Evolutionary conservation across 2,888 invertebrate genomes (phyloP), one percentile per base, ranked within the genome.

Genomic region (Dryocosmus kuriphilus): DNA sequence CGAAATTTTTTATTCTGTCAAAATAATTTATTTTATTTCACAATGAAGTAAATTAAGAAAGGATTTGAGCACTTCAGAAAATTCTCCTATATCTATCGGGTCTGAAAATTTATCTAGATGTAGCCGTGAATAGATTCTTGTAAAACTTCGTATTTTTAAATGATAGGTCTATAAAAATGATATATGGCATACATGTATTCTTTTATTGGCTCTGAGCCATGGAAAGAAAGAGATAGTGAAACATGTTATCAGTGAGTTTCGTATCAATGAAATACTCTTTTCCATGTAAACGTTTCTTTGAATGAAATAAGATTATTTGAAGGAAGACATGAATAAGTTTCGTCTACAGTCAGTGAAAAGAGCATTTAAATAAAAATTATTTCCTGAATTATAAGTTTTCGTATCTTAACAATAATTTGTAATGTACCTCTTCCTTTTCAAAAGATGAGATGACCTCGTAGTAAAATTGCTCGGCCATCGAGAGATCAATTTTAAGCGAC

Each of bases 401-500:
- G 3, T 41, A 16, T 4, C 4, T 35, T 41, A 41, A 38, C 7
- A 22, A 35, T 1, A 35, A 16, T 51, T 2, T 51, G 9, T 22
- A 51, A 51, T 51, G 82, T 90, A 91, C 91, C 91, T 91, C 90
- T 80, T 91, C 91, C 80, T 90, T 88, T 78, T 91, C 90, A 81
- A 91, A 91, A 74, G 90, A 90, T 79, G 91, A 91, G 80, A 91
- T 89, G 84, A 91, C 90, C 84, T 91, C 91, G 86, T 91, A 91
- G 88, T 91, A 91, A 86, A 91, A 90, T 80, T 91, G 88, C 81
- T 91, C 91, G 67, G 89, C 91, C 87, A 87, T 87, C 75, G 91
- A 91, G 35, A 91, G 88, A 86, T 91, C 89, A 83, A 89, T 89
- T 85, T 91, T 91, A 75, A 90, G 82, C 16, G 90, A 90, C 9